Conservation (phyloP, 2,888 invertebrate genomes). For the Ormyrus rosae region DNA sequence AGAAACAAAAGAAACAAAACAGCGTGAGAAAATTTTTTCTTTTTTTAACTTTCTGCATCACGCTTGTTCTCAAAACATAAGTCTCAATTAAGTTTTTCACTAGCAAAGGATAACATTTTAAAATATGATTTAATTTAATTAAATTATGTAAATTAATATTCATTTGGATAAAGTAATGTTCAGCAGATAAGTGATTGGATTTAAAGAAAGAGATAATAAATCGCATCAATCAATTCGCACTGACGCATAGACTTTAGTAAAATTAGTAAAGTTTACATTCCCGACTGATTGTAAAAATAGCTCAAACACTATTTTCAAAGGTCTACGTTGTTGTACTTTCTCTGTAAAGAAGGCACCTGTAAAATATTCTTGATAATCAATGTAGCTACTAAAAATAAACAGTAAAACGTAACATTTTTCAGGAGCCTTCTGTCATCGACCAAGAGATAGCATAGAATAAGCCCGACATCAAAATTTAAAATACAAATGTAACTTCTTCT, state of each 20-base stretch:
- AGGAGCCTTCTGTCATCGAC: conserved; percentile 37
- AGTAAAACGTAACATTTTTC: conserved; percentile 10
- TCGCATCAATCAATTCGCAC: conserved; percentile 26
- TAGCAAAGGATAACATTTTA: conserved; percentile 23
- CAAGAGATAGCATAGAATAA: conserved; percentile 34
- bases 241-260: conserved; percentile 3
- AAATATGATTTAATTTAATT: conserved; percentile 21
- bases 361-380: conserved; percentile 12
- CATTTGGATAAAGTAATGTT: conserved; percentile 10
- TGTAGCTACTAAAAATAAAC: background rate
- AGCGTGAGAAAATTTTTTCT: conserved; percentile 9
- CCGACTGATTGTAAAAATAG: conserved; percentile 43
- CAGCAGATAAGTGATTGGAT: conserved; percentile 14
- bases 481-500: conserved; percentile 34
- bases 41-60: conserved; percentile 33
- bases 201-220: conserved; percentile 3
- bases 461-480: conserved; percentile 27
- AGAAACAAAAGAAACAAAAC: background rate
- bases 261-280: conserved; percentile 31
- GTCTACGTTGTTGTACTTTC: conserved; percentile 7
- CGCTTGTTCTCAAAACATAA: background rate
- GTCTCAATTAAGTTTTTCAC: conserved; percentile 15
- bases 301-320: conserved; percentile 31
- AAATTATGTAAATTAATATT: conserved; percentile 14
- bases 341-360: conserved; percentile 40